Evolutionary conservation across 2,113 vertebrate species (phyloP).

Genomic region (Callopanchax toddi): DNA sequence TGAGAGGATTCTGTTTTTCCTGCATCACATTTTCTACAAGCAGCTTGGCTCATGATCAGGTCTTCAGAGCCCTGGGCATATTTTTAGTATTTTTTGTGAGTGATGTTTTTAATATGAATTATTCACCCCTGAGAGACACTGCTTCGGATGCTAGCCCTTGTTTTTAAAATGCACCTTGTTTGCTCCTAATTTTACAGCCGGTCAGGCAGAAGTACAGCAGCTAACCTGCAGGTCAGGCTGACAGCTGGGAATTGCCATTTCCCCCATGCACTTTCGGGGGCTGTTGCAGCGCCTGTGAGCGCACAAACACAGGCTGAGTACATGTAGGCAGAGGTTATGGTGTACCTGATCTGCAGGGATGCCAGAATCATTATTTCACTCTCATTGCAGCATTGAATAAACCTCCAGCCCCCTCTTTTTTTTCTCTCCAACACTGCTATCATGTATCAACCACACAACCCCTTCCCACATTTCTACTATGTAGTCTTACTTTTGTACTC

Average conservation of each 20-base stretch:
- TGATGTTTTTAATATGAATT: constrained; percentile 79
- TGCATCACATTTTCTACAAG: constrained; percentile 56
- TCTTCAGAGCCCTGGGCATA: constrained; percentile 64
- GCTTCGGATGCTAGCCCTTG: constrained; percentile 59
- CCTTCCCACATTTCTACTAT: constrained; percentile 45
- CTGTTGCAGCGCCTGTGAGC: constrained; percentile 47
- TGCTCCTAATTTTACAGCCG: constrained; percentile 79
- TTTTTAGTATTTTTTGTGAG: constrained; percentile 62
- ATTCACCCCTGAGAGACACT: constrained; percentile 72
- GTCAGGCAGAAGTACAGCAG: constrained; percentile 75
- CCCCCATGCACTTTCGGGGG: constrained; percentile 41
- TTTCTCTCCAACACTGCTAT: constrained; percentile 41
- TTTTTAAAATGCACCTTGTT: constrained; percentile 76
- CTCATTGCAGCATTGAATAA: constrained; percentile 62
- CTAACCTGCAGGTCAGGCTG: constrained; percentile 75
- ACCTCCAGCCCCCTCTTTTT: constrained; percentile 52
- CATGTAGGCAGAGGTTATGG: constrained; percentile 64
- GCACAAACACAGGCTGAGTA: constrained; percentile 42
- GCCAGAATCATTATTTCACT: constrained; percentile 71
- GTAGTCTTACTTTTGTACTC: constrained; percentile 49
- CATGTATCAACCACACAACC: constrained; percentile 52
- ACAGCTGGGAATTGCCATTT: constrained; percentile 72
- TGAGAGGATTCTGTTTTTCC: constrained; percentile 49
- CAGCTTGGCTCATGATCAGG: constrained; percentile 57
- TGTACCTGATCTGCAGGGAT: constrained; percentile 68